Conservation (phyloP, 2,888 invertebrate genomes). For the Oeneis ivallda region DNA sequence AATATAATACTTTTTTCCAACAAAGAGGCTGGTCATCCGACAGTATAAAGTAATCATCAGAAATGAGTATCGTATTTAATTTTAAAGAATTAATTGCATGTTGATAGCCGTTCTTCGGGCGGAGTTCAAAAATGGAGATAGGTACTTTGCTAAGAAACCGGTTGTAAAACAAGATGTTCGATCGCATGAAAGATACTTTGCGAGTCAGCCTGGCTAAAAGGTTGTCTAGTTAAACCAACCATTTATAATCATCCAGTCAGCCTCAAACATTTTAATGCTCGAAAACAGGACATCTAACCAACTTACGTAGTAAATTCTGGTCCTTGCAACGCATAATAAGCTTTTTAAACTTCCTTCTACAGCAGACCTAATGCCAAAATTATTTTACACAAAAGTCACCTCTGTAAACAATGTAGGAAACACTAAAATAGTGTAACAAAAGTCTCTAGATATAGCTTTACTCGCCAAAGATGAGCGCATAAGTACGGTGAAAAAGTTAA, state of each 20-base stretch:
- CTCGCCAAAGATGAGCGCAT: conserved; percentile 16
- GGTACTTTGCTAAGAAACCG: neutral
- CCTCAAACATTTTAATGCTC: neutral
- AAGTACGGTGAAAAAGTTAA: conserved; percentile 29
- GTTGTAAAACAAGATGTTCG: neutral
- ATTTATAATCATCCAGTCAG: neutral
- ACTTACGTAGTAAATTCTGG: neutral
- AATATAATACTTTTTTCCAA: too few relatives aligned
- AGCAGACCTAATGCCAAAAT: neutral
- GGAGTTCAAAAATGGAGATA: neutral
- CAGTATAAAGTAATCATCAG: too few relatives aligned
- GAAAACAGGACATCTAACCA: conserved; percentile 16
- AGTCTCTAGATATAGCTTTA: neutral
- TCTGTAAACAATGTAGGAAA: neutral
- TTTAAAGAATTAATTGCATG: neutral
- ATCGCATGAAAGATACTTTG: neutral
- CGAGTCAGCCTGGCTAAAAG: neutral
- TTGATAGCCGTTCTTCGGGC: neutral
- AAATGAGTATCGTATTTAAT: neutral
- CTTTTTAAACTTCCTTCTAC: conserved; percentile 1
- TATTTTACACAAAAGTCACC: conserved; percentile 5
- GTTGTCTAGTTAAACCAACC: neutral
- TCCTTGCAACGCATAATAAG: neutral
- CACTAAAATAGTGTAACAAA: conserved; percentile 5
- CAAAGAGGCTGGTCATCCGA: too few relatives aligned